phyloP scores from a whole-genome alignment of 2,113 vertebrate genomes.

The Myotis davidii region DNA sequence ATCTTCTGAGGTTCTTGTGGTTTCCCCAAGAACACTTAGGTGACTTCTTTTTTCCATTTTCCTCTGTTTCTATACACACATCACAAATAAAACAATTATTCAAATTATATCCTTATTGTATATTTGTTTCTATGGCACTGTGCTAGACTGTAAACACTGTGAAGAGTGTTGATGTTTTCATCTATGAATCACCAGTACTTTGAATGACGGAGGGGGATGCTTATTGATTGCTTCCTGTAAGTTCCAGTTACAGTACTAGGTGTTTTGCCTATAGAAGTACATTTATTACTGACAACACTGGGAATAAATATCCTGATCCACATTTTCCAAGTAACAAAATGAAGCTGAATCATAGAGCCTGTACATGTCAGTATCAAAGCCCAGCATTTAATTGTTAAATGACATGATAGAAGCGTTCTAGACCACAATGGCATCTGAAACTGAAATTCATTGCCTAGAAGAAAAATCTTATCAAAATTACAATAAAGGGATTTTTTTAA shows the following conservation, averaged over 20 bases:
- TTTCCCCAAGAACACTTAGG: not conserved
- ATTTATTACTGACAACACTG: constrained; percentile 3
- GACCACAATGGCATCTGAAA: not conserved
- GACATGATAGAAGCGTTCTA: constrained; percentile 3
- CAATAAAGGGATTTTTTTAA: not conserved
- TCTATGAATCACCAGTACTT: not conserved
- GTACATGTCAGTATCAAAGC: not conserved
- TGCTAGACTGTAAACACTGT: not conserved
- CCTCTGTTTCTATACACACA: not conserved
- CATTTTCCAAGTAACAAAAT: not conserved
- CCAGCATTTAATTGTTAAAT: not conserved
- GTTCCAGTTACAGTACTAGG: not conserved
- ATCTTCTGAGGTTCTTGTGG: not conserved
- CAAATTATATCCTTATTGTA: not conserved
- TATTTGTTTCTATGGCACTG: not conserved
- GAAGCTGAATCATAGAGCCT: not conserved
- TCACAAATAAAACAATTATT: not conserved
- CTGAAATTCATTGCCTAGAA: not conserved
- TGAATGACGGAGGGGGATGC: not conserved
- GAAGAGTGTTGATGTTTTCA: not conserved
- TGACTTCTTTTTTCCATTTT: not conserved
- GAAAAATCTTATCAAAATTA: not conserved
- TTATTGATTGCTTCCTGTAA: not conserved
- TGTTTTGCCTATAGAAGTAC: not conserved
- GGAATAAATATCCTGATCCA: not conserved